A percentile compares a stretch with the other conserved stretches of the same genome.
Conservation (phyloP, 2,113 vertebrate genomes). For the Siphamia tubifer region DNA sequence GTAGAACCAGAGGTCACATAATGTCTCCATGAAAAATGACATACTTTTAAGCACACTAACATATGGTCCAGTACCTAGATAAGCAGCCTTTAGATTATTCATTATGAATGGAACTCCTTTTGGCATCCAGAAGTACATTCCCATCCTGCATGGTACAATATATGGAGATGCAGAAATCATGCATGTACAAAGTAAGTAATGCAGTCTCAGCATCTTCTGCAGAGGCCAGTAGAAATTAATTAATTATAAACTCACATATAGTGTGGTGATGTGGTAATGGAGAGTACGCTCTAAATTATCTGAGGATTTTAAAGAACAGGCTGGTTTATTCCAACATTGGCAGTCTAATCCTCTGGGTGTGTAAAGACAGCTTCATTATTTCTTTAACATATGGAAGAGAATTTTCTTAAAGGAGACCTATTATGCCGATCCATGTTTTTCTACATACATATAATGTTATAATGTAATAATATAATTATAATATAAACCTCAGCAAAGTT, state of each 20-base stretch:
- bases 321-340: not conserved
- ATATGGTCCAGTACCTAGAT: slow-evolving; percentile 12
- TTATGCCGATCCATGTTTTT: no score
- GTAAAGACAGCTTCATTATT: not conserved
- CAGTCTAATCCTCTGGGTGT: not conserved
- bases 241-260: no score
- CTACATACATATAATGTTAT: no score
- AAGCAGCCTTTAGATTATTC: slow-evolving; percentile 43
- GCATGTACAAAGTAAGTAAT: no score
- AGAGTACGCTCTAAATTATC: no score
- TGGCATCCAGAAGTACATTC: slow-evolving; percentile 1
- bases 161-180: not conserved
- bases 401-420: no score
- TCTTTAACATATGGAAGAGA: not conserved
- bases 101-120: slow-evolving; percentile 28
- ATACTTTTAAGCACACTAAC: not conserved
- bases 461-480: no score
- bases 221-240: not conserved
- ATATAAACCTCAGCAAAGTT: no score
- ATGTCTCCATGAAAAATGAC: not conserved
- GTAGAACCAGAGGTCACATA: no score
- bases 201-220: not conserved
- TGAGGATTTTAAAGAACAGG: not conserved
- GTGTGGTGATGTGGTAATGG: no score
- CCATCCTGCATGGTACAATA: not conserved